A percentile compares a stretch with the other conserved stretches of the same genome.
Evolutionary conservation across 1,140 invertebrate species (phyloP).

Genomic region (Diorhabda elongata): DNA sequence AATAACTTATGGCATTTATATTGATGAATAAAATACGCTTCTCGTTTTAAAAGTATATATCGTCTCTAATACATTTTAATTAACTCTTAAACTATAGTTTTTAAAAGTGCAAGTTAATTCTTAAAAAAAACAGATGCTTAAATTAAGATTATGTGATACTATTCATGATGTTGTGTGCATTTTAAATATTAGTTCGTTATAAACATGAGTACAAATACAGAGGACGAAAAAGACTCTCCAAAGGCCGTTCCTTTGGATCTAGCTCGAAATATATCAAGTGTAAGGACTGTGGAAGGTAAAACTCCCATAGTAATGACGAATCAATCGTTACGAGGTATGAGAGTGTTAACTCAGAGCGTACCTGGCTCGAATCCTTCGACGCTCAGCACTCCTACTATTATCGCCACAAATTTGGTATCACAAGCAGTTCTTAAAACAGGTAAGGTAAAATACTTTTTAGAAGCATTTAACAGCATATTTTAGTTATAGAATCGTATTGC

Average conservation of each 20-base stretch:
- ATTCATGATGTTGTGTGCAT: slow-evolving; percentile 3
- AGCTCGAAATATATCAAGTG: slow-evolving; percentile 37
- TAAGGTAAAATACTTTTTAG: slow-evolving; percentile 19
- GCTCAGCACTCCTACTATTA: slow-evolving; percentile 37
- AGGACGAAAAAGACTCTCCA: slow-evolving; percentile 44
- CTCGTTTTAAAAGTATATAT: slow-evolving; percentile 3
- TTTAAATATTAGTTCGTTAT: background rate
- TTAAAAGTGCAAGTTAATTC: background rate
- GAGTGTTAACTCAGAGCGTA: slow-evolving; percentile 36
- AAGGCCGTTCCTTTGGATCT: slow-evolving; percentile 44
- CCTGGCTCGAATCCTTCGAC: slow-evolving; percentile 28
- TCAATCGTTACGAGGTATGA: slow-evolving; percentile 40
- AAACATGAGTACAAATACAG: slow-evolving; percentile 44
- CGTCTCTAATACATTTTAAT: background rate
- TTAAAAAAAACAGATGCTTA: slow-evolving; percentile 23
- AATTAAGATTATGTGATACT: slow-evolving; percentile 3
- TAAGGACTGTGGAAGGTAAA: slow-evolving; percentile 40
- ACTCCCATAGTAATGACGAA: slow-evolving; percentile 41
- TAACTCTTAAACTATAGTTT: background rate
- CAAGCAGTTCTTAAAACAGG: slow-evolving; percentile 44
- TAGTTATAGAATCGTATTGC: background rate
- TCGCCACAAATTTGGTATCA: slow-evolving; percentile 43
- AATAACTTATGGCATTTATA: background rate
- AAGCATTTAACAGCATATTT: background rate
- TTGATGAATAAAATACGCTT: slow-evolving; percentile 1